Evolutionary conservation across 1,140 invertebrate genomes (phyloP), one percentile per base, ranked within the genome.

Genomic region (Trichoplusia ni): DNA sequence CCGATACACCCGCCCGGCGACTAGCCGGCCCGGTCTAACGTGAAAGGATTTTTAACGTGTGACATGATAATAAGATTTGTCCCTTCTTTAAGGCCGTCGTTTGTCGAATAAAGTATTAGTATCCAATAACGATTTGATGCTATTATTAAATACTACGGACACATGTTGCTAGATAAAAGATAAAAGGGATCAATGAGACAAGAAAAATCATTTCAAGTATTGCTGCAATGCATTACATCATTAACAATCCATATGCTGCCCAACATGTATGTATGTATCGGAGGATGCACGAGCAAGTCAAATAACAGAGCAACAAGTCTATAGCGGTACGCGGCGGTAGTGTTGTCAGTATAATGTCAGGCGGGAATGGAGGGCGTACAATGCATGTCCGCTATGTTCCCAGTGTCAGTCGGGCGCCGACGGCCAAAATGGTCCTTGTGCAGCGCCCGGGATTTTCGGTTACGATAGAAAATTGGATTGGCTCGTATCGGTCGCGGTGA

Each of bases 381-480:
- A 71, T 78, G 42, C 59, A 61, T 67, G 51, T 70, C 56, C 44
- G 61, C 53, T 61, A 33, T 68, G 69, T 73, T 71, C 62, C 31
- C 47, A 67, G 62, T 64, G 68, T 64, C 67, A 69, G 54, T 63
- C 69, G 69, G 38, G 53, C 51, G 49, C 23, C 64, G 44, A 42
- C 56, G 35, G 29, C 35, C 58, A 69, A 68, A 75, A 75, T 72
- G 35, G 59, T 61, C 64, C 40, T 65, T 61, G 46, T 63, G 33
- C 51, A 64, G 44, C 44, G 47, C 23, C 44, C 46, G 9, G 67
- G 71, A 78, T 77, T 75, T 81, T 76, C 67, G 69, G 69, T 64
- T 56, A 51, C 51, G 53, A 77, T 72, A 72, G 71, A 72, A 77
- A 82, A 83, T 85, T 77, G 69, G 71, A 84, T 82, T 83, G 71